A percentile compares a stretch with the other conserved stretches of the same genome.
Evolutionary conservation across 2,888 invertebrate genomes (phyloP).

Genomic region (Aquatica leii): DNA sequence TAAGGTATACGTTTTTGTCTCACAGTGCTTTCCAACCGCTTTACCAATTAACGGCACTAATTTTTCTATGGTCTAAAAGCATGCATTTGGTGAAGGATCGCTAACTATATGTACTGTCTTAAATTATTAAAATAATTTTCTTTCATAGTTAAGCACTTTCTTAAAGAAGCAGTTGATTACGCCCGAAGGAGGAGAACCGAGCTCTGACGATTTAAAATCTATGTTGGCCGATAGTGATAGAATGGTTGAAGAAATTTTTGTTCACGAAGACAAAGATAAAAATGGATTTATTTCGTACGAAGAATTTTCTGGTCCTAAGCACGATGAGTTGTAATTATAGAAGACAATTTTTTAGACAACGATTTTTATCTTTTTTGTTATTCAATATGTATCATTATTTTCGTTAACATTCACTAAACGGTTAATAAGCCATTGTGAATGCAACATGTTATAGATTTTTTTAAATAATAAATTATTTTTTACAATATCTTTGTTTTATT

Average conservation of each 20-base stretch:
- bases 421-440: no score
- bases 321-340: conserved; percentile 85
- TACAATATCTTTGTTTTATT: no score
- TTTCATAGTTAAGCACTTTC: conserved; percentile 83
- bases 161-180: conserved; percentile 91
- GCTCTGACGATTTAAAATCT: conserved; percentile 78
- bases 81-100: no score
- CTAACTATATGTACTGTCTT: no score
- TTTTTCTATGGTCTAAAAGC: no score
- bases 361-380: not conserved
- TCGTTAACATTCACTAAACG: no score
- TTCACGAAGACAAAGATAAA: conserved; percentile 96
- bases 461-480: conserved; percentile 4
- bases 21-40: not conserved
- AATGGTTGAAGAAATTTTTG: conserved; percentile 95
- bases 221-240: conserved; percentile 91
- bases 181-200: conserved; percentile 75
- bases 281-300: conserved; percentile 96
- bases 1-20: not conserved
- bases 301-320: conserved; percentile 97
- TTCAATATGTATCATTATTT: no score
- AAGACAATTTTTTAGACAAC: conserved; percentile 7
- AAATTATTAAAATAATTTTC: not conserved
- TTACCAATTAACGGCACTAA: not conserved
- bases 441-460: conserved; percentile 7